Percentiles rank a stretch among this genome's conserved stretches.
phyloP scores from a whole-genome alignment of 2,888 invertebrate genomes.

The Callinectes sapidus region DNA sequence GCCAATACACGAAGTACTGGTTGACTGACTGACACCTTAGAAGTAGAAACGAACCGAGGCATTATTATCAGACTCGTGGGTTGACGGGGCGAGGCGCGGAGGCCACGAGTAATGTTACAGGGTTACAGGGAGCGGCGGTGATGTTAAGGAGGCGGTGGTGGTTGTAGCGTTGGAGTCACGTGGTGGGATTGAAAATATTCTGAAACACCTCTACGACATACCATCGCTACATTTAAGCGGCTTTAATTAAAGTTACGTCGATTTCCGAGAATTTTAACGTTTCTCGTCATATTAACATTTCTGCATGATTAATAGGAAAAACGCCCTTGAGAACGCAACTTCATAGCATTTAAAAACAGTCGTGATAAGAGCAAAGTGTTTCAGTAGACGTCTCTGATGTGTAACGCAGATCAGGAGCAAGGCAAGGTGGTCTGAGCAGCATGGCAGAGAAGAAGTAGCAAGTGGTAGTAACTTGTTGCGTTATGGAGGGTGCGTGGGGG shows the following conservation, averaged over 20 bases:
- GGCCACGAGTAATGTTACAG: background rate
- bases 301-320: too few relatives aligned
- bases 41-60: background rate
- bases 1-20: background rate
- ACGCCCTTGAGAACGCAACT: too few relatives aligned
- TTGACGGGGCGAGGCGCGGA: background rate
- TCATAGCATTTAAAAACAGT: too few relatives aligned
- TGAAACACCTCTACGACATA: too few relatives aligned
- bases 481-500: conserved; percentile 19
- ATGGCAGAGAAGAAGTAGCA: background rate
- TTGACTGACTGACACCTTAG: background rate
- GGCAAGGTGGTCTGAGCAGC: background rate
- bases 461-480: conserved; percentile 10
- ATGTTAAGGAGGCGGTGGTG: background rate
- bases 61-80: background rate
- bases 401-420: background rate
- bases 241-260: too few relatives aligned
- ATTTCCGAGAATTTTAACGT: too few relatives aligned
- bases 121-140: background rate
- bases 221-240: too few relatives aligned
- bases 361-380: too few relatives aligned
- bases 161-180: background rate
- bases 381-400: background rate
- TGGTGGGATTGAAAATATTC: background rate
- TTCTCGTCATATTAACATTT: too few relatives aligned